phyloP scores from a whole-genome alignment of 2,113 vertebrate genomes.

The Sturnira hondurensis region DNA sequence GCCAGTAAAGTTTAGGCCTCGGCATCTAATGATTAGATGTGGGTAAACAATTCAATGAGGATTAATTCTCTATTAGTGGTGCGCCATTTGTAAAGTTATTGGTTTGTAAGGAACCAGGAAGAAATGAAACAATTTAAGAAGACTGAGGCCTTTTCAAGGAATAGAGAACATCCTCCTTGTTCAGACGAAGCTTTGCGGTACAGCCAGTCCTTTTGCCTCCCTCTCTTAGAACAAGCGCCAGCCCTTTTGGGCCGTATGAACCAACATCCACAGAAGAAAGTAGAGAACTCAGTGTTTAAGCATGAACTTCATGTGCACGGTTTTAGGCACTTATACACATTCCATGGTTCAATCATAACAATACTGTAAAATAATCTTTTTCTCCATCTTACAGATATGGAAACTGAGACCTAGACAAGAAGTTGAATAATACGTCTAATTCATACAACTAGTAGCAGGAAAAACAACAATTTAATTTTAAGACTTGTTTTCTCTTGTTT shows the following conservation, averaged over 20 bases:
- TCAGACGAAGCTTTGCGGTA: background rate
- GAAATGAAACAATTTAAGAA: background rate
- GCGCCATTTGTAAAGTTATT: background rate
- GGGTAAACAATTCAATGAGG: background rate
- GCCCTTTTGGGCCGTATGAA: background rate
- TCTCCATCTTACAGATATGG: too few species aligned
- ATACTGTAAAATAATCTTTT: too few species aligned
- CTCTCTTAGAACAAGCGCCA: background rate
- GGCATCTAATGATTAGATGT: background rate
- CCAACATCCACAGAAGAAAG: background rate
- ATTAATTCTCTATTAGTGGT: background rate
- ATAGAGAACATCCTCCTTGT: background rate
- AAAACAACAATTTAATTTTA: background rate
- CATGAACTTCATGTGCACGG: background rate
- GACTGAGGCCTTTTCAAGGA: background rate
- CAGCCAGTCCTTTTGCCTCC: background rate
- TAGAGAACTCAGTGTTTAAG: background rate
- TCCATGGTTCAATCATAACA: too few species aligned
- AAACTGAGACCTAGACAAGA: background rate
- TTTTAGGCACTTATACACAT: background rate
- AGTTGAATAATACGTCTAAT: background rate
- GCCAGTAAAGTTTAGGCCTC: background rate
- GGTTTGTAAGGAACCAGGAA: background rate
- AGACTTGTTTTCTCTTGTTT: background rate
- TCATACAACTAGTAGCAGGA: background rate